Conservation (phyloP, 2,888 invertebrate species). For the Corbicula japonica region DNA sequence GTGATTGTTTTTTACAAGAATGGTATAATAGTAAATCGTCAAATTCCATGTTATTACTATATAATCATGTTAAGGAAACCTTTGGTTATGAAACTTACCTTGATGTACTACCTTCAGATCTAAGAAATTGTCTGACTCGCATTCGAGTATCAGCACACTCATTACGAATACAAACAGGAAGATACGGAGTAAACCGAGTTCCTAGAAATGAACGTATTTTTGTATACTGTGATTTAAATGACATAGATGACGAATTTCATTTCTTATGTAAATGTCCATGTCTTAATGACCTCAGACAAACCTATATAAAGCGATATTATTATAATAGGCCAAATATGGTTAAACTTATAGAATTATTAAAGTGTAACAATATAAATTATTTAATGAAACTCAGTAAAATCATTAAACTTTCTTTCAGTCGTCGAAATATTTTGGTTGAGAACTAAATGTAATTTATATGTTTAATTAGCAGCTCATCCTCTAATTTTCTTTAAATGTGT, state of each 20-base stretch:
- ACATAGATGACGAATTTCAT: conserved; percentile 28
- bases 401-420: neutral
- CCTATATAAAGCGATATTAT: conserved; percentile 3
- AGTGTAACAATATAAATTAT: no score
- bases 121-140: conserved; percentile 4
- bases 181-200: conserved; percentile 12
- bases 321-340: neutral
- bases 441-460: no score
- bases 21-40: conserved; percentile 2
- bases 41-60: conserved; percentile 1
- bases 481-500: no score
- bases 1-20: conserved; percentile 28
- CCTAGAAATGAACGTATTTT: conserved; percentile 18
- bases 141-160: conserved; percentile 16
- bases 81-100: conserved; percentile 16
- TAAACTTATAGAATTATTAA: neutral
- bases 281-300: conserved; percentile 2
- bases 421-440: neutral
- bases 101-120: conserved; percentile 9
- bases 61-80: conserved; percentile 4
- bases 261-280: conserved; percentile 20
- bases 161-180: conserved; percentile 9
- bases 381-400: no score
- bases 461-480: no score
- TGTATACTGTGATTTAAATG: conserved; percentile 3